phyloP scores from a whole-genome alignment of 2,888 invertebrate genomes.

The Mystacides longicornis region DNA sequence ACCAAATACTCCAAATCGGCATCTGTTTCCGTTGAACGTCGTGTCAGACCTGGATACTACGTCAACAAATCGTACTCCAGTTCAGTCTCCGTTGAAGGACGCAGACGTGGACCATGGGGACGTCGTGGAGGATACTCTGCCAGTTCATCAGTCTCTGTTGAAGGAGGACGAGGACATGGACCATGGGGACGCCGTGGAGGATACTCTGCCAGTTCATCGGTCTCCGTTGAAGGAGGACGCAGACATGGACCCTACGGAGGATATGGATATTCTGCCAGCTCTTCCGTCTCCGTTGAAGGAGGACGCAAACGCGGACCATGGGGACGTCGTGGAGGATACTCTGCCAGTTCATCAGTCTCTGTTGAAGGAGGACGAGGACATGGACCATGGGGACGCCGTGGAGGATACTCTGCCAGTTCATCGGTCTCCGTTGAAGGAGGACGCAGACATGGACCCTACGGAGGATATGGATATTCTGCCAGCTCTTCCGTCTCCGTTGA shows the following conservation, averaged over 20 bases:
- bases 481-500: slow-evolving; percentile 6
- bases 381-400: slow-evolving; percentile 7
- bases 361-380: neutral
- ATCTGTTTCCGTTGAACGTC: slow-evolving; percentile 6
- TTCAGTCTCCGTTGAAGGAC: neutral
- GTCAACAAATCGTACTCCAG: neutral
- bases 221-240: neutral
- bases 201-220: neutral
- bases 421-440: neutral
- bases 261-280: neutral
- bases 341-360: neutral
- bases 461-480: neutral
- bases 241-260: slow-evolving; percentile 6
- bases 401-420: neutral
- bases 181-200: neutral
- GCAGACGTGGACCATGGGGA: slow-evolving; percentile 8
- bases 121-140: neutral
- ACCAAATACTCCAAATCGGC: neutral
- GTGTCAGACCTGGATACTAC: neutral
- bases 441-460: neutral
- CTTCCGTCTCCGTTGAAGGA: neutral
- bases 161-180: neutral
- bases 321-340: slow-evolving; percentile 3
- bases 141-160: neutral
- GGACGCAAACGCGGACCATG: slow-evolving; percentile 6